Evolutionary conservation across 2,888 invertebrate species (phyloP), one percentile per base, ranked within the genome.

Genomic region (Hypena proboscidalis): DNA sequence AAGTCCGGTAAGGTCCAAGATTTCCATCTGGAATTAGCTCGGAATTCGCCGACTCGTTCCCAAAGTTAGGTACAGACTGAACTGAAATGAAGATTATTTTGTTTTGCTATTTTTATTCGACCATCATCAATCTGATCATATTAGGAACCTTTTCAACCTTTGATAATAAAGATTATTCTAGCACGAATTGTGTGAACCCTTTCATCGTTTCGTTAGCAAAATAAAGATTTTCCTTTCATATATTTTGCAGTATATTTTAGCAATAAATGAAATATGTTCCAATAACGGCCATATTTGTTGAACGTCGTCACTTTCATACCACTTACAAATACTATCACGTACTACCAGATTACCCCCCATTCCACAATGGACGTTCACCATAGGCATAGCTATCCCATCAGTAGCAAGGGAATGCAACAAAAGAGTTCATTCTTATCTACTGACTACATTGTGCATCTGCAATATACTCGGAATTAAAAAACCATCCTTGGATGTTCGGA

Each of bases 401-500:
- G 25, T 45, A 52, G 39, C 48, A 38, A 65, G 62, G 59, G 65
- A 64, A 57, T 57, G 54, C 64, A 64, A 64, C 67, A 70, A 68
- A 66, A 54, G 64, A 65, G 57, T 65, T 57, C 70, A 72, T 80
- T 79, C 73, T 78, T 77, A 77, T 76, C 77, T 57, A 38, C 60
- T 69, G 66, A 58, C 52, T 71, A 73, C 65, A 76, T 74, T 77
- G 80, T 80, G 72, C 71, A 78, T 76, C 73, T 73, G 74, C 79
- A 76, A 67, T 77, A 65, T 57, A 63, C 55, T 65, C 58, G 68
- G 74, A 74, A 84, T 85, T 85, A 79, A 84, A 80, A 84, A 82
- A 76, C 70, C 70, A 70, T 73, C 69, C 73, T 65, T 66, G 68
- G 69, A 77, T 72, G 61, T 65, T 64, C 47, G 45, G 71, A 66